phyloP scores from a whole-genome alignment of 2,113 vertebrate species.

The Talpa occidentalis region DNA sequence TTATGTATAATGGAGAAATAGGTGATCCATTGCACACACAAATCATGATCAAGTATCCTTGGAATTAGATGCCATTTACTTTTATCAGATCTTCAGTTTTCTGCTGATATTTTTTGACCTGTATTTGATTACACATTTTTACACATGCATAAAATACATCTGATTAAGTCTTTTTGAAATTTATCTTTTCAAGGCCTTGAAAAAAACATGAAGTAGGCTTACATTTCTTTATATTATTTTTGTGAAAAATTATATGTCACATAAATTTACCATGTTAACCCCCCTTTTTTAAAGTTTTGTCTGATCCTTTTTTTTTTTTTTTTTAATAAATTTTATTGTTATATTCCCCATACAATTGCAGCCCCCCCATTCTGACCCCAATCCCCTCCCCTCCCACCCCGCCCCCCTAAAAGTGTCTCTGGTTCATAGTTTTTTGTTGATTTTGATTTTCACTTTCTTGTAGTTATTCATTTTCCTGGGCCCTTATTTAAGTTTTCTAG shows the following conservation, averaged over 20 bases:
- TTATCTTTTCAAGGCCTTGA: neutral
- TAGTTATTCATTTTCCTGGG: too few relatives aligned
- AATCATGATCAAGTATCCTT: neutral
- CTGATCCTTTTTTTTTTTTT: too few relatives aligned
- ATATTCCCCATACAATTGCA: too few relatives aligned
- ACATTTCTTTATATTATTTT: neutral
- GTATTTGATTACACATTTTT: slow-evolving; percentile 34
- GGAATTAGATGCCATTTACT: neutral
- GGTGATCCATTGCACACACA: neutral
- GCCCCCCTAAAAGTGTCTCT: too few relatives aligned
- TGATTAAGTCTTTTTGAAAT: neutral
- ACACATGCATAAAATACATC: neutral
- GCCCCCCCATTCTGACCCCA: too few relatives aligned
- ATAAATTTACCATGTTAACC: neutral
- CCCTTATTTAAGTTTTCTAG: too few relatives aligned
- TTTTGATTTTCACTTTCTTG: too few relatives aligned
- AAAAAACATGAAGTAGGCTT: neutral
- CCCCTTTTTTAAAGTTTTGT: too few relatives aligned
- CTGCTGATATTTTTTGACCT: neutral
- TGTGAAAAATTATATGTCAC: neutral
- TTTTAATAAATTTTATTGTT: too few relatives aligned
- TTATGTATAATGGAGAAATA: neutral
- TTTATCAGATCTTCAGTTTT: neutral
- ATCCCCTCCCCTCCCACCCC: too few relatives aligned
- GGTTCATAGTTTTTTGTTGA: too few relatives aligned